Percentiles rank a stretch among this genome's conserved stretches.
phyloP scores from a whole-genome alignment of 2,888 invertebrate species.

The Macaria liturata region DNA sequence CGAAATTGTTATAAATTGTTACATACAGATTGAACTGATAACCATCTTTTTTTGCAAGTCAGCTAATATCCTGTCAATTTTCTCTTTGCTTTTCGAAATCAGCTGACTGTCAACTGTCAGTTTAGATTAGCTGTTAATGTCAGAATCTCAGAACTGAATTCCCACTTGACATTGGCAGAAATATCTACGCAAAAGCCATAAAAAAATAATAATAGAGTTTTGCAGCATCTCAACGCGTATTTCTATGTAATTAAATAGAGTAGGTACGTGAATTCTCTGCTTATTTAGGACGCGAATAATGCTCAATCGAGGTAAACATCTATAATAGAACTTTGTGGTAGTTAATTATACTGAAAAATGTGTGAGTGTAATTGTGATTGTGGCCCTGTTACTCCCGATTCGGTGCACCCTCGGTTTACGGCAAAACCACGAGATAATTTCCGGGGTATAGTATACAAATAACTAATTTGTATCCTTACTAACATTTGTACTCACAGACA shows the following conservation, averaged over 20 bases:
- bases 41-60: too few relatives aligned
- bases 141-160: neutral
- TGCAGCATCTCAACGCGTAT: neutral
- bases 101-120: too few relatives aligned
- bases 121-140: too few relatives aligned
- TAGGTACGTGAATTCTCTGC: conserved; percentile 31
- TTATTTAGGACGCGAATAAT: conserved; percentile 47
- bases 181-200: too few relatives aligned
- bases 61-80: too few relatives aligned
- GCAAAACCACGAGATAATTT: conserved; percentile 46
- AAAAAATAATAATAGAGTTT: too few relatives aligned
- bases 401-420: conserved; percentile 67
- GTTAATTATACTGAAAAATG: conserved; percentile 41
- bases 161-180: too few relatives aligned
- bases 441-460: conserved; percentile 62
- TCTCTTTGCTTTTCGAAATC: too few relatives aligned
- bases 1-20: too few relatives aligned
- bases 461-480: conserved; percentile 4
- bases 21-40: too few relatives aligned
- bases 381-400: conserved; percentile 47
- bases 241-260: neutral
- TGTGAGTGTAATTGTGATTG: conserved; percentile 31
- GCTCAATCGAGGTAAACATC: conserved; percentile 62
- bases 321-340: conserved; percentile 29
- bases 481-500: neutral